Evolutionary conservation across 1,140 invertebrate genomes (phyloP), one percentile per base, ranked within the genome.

Genomic region (Elysia chlorotica): DNA sequence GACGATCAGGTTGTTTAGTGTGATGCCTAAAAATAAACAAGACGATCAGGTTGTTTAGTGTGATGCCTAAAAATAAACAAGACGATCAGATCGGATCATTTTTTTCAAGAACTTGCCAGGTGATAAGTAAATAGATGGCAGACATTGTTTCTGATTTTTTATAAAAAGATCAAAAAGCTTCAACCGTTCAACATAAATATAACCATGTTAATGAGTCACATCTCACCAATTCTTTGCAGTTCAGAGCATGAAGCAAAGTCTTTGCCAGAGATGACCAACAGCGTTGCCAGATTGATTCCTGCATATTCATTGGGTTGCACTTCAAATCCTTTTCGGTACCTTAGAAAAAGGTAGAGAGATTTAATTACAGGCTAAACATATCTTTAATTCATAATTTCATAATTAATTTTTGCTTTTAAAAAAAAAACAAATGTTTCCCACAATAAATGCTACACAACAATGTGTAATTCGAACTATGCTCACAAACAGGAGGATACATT

Each of bases 241-340:
- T 85, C 86, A 19, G 77, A 69, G 68, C 81, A 84, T n/a, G 76
- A 79, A 10, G 77, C 28, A 85, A 99, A 97, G 83, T 97, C 94
- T 88, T 98, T 96, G 38, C 98, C 98, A 79, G 93, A 95, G 80
- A 99, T 97, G n/a, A 99, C 96, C 37, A 99, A 89, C 25, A 99
- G 88, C 21, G 98, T 99, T 30, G 98, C 98, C 78, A 99, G 90
- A 90, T 99, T 99, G 73, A 99, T 99, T 38, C 97, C 98, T 28
- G 97, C 97, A 89, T 99, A 99, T 89, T 99, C 97, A 88, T 99
- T 98, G 2, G 97, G 97, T 83, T 99, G 97, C 38, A 98, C 93
- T 86, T 88, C 95, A 88, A 99, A 99, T 62, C 97, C 97, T 90
- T 98, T 96, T 74, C 96, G 91, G 86, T 99, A 99, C 88, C 89